A percentile compares a stretch with the other conserved stretches of the same genome.
phyloP scores from a whole-genome alignment of 2,888 invertebrate genomes.

The Gerris lacustris region DNA sequence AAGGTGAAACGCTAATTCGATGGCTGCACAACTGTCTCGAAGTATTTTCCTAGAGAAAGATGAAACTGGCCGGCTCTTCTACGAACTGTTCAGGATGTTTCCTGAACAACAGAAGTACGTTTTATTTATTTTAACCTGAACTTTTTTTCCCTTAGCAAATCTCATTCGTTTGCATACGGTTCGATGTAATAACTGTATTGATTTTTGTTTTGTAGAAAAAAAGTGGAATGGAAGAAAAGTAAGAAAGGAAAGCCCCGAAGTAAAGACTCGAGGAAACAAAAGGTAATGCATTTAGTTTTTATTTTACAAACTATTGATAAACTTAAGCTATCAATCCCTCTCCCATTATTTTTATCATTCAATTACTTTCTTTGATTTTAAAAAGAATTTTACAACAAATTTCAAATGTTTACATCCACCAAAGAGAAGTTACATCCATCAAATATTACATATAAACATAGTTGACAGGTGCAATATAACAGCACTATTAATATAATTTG shows the following conservation, averaged over 20 bases:
- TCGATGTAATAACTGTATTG: conserved; percentile 8
- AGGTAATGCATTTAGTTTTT: conserved; percentile 23
- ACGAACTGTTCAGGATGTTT: conserved; percentile 39
- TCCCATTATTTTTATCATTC: too few species aligned
- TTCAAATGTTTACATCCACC: too few species aligned
- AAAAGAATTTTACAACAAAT: too few species aligned
- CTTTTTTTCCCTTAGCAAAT: background rate
- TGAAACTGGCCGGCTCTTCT: conserved; percentile 39
- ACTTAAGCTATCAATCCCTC: too few species aligned
- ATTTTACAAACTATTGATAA: background rate
- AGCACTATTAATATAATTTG: too few species aligned
- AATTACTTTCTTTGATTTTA: too few species aligned
- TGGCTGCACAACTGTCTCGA: background rate
- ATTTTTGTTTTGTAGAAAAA: conserved; percentile 35
- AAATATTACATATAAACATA: too few species aligned
- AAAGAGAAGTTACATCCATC: too few species aligned
- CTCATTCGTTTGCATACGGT: background rate
- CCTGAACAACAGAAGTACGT: conserved; percentile 40
- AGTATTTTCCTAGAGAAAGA: conserved; percentile 39
- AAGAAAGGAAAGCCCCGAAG: conserved; percentile 37
- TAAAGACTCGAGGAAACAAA: conserved; percentile 38
- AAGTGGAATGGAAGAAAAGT: conserved; percentile 40
- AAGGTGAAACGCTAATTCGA: background rate
- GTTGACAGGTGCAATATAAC: too few species aligned
- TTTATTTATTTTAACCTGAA: conserved; percentile 9